Conservation (phyloP, 2,888 invertebrate genomes). For the Nomada goodeniana region DNA sequence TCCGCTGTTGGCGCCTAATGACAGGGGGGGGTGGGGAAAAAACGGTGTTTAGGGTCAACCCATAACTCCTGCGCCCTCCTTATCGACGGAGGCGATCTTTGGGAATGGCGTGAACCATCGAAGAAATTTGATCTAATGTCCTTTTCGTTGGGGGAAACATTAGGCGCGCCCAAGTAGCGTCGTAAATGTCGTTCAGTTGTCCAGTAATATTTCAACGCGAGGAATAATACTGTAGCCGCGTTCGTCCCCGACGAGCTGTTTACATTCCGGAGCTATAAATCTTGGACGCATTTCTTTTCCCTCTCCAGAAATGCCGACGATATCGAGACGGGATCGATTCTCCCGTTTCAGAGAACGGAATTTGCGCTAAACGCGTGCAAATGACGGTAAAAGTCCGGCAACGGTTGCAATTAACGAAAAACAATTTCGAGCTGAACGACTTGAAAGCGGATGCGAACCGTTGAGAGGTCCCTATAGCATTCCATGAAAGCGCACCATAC, state of each 20-base stretch:
- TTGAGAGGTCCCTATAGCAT: slow-evolving; percentile 36
- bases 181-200: background rate
- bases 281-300: background rate
- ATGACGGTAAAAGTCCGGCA: background rate
- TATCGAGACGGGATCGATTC: background rate
- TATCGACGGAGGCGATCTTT: background rate
- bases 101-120: background rate
- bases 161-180: background rate
- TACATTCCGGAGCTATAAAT: background rate
- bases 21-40: background rate
- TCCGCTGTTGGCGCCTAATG: slow-evolving; percentile 3
- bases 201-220: background rate
- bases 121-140: background rate
- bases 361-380: slow-evolving; percentile 1
- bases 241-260: background rate
- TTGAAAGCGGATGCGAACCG: slow-evolving; percentile 18
- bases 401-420: slow-evolving; percentile 9
- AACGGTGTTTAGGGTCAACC: slow-evolving; percentile 20
- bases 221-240: background rate
- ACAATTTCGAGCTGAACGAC: slow-evolving; percentile 18
- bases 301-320: background rate
- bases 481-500: slow-evolving; percentile 51
- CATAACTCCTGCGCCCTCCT: background rate
- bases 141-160: background rate
- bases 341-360: too few species aligned